A percentile compares a stretch with the other conserved stretches of the same genome.
These are phyloP conservation scores for Drosophila repleta DNA, from an alignment of 1,140 invertebrate genomes.

Conservation along the genomic window DNA sequence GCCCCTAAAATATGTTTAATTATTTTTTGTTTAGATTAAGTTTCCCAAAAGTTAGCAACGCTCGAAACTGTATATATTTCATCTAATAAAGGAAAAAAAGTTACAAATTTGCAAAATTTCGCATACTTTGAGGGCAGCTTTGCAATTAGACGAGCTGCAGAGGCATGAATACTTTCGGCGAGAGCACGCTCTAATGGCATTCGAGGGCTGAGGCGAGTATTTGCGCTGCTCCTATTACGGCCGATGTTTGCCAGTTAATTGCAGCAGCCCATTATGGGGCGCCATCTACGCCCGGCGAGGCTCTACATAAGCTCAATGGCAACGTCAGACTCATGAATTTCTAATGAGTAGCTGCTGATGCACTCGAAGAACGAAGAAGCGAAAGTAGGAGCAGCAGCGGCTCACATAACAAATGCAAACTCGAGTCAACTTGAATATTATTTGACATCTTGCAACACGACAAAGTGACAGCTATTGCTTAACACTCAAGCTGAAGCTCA, in stretches of 20 bases:
- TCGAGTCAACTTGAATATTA: slow-evolving; percentile 23
- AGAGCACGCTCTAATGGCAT: background rate
- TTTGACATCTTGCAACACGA: slow-evolving; percentile 35
- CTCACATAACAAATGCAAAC: slow-evolving; percentile 18
- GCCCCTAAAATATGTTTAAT: no score
- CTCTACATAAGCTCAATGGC: background rate
- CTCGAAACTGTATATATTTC: no score
- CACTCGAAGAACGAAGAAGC: background rate
- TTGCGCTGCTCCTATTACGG: background rate
- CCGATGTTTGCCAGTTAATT: slow-evolving; percentile 17
- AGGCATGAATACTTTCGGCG: background rate
- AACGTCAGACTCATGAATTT: slow-evolving; percentile 53
- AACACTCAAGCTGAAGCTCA: no score
- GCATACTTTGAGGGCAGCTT: slow-evolving; percentile 1
- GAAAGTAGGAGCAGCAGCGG: slow-evolving; percentile 3
- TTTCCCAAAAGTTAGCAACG: no score
- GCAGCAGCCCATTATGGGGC: slow-evolving; percentile 4
- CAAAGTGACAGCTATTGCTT: slow-evolving; percentile 30
- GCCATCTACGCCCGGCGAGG: background rate
- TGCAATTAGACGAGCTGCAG: background rate
- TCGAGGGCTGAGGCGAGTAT: background rate
- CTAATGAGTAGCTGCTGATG: slow-evolving; percentile 36
- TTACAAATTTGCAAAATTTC: background rate
- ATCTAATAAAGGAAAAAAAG: no score
- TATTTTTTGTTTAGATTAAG: no score